Conservation (phyloP, 2,797 vertebrate species). For the Onychomys leucogaster region DNA sequence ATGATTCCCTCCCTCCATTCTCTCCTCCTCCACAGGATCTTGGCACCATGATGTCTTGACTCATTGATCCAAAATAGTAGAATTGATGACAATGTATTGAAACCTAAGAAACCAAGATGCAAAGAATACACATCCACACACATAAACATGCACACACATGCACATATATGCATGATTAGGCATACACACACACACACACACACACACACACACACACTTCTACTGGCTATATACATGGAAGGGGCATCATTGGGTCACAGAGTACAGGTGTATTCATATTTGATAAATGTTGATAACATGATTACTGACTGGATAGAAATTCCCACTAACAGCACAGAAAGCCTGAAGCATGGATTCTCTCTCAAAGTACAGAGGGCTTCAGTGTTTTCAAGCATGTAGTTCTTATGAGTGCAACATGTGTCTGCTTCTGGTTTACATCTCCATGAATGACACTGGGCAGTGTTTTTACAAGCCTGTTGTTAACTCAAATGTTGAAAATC, state of each 20-base stretch:
- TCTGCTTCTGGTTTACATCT: slow-evolving; percentile 23
- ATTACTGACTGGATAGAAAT: neutral
- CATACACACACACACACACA: neutral
- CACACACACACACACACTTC: neutral
- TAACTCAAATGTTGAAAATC: neutral
- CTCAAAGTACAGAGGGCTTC: neutral
- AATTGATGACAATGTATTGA: neutral
- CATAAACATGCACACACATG: neutral
- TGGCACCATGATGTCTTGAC: neutral
- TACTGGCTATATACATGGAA: neutral
- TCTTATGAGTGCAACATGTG: neutral
- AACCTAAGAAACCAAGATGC: neutral
- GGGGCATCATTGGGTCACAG: neutral
- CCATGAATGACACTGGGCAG: neutral
- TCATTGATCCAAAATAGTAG: neutral
- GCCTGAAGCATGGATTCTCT: neutral
- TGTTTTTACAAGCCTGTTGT: neutral
- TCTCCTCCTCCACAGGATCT: neutral
- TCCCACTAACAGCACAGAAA: neutral
- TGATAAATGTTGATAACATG: neutral
- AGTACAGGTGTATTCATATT: neutral
- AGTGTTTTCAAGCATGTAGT: neutral
- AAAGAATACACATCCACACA: neutral
- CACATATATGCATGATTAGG: no score
- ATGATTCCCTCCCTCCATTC: neutral